Percentiles rank a stretch among this genome's conserved stretches.
phyloP scores from a whole-genome alignment of 2,113 vertebrate species.

The Podarcis cretensis region DNA sequence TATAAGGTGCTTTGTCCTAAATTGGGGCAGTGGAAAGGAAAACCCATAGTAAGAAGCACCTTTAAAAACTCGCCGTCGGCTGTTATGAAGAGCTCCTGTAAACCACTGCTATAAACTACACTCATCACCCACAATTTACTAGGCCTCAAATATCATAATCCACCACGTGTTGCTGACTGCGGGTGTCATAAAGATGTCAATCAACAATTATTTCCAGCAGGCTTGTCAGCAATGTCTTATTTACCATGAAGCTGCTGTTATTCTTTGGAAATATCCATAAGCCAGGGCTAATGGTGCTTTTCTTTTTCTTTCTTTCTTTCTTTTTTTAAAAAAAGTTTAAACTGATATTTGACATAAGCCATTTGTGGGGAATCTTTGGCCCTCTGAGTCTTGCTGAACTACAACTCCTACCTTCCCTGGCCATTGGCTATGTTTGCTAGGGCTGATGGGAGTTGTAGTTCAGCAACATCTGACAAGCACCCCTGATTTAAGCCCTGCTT shows the following conservation, averaged over 20 bases:
- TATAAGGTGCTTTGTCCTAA: constrained; percentile 33
- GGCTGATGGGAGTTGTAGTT: no score
- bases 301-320: background rate
- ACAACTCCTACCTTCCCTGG: no score
- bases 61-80: constrained; percentile 4
- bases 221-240: background rate
- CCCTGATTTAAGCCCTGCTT: no score
- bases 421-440: no score
- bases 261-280: background rate
- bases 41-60: background rate
- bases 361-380: no score
- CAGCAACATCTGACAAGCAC: no score
- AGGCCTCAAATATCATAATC: background rate
- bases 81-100: background rate
- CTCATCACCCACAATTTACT: background rate
- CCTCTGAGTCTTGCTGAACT: no score
- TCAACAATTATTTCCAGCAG: background rate
- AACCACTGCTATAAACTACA: no score
- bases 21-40: constrained; percentile 19
- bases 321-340: background rate
- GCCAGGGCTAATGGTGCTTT: no score
- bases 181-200: background rate
- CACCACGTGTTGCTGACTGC: background rate
- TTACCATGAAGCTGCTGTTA: background rate
- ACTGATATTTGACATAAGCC: background rate